Evolutionary conservation across 2,888 invertebrate genomes (phyloP), one percentile per base, ranked within the genome.

Genomic region (Standfussiana lucernea): DNA sequence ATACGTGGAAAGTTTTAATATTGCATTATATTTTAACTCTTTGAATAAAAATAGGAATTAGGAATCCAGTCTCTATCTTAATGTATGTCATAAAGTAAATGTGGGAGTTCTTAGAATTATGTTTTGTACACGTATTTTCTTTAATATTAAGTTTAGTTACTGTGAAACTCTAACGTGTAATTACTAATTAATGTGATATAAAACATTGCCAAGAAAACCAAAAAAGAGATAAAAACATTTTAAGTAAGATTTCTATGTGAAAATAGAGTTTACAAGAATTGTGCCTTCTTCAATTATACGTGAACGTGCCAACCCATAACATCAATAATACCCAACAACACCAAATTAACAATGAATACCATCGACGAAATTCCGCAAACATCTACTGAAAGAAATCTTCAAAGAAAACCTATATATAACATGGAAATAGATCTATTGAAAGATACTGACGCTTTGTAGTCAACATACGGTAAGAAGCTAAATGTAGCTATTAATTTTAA

Each of bases 401-500:
- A 78, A 86, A 82, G 77, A 42, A 75, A 77, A 79, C 56, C 69
- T 75, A 83, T 83, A 64, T 56, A 77, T 73, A 77, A 78, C 68
- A 73, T 28, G 53, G 67, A 84, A 80, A 80, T 18, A 40, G 40
- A 37, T 18, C 56, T 56, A 81, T 86, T 83, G 84, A 89, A 86
- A 85, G 77, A 75, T 78, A 80, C 72, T 74, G 66, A 72, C 71
- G 80, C 79, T 80, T 77, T 72, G 77, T 80, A 83, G 78, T 81
- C 79, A 80, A 77, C 76, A 76, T 72, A 87, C 85, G 76, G 79
- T 83, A 82, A 76, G 61, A 53, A 74, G 86, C 87, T 89, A 92
- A 93, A 93, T 92, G 89, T 89, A 90, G 91, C 91, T 89, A 92
- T 93, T 93, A 92, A 92, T 92, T 92, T 93, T 90, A 92, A 92